phyloP scores from a whole-genome alignment of 2,888 invertebrate species.

The Drosophila borealis region DNA sequence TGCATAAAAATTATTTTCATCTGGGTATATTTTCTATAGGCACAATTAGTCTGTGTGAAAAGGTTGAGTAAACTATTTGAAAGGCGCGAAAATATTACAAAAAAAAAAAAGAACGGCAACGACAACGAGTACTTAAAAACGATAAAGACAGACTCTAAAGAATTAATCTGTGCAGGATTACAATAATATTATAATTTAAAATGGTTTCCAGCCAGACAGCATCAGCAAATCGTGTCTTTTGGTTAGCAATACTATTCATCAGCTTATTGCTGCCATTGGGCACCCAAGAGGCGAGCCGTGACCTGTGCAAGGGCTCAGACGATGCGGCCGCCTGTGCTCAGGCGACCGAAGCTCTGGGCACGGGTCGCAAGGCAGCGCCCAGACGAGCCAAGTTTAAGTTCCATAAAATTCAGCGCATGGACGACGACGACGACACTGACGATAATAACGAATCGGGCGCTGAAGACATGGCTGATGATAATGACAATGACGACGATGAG shows the following conservation, averaged over 20 bases:
- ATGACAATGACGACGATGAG: slow-evolving; percentile 6
- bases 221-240: slow-evolving; percentile 32
- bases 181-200: not conserved
- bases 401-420: slow-evolving; percentile 79
- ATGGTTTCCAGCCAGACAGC: slow-evolving; percentile 28
- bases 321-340: slow-evolving; percentile 38
- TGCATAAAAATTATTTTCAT: slow-evolving; percentile 44
- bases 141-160: not conserved
- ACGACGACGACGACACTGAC: slow-evolving; percentile 13
- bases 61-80: slow-evolving; percentile 53
- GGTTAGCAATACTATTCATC: slow-evolving; percentile 37
- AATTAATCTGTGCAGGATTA: slow-evolving; percentile 26
- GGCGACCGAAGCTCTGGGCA: slow-evolving; percentile 27
- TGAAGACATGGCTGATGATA: slow-evolving; percentile 24
- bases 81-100: slow-evolving; percentile 8
- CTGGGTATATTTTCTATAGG: slow-evolving; percentile 39
- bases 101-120: not conserved
- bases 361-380: slow-evolving; percentile 28
- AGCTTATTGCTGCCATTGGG: slow-evolving; percentile 48
- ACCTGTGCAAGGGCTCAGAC: slow-evolving; percentile 47
- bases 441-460: slow-evolving; percentile 30
- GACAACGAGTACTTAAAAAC: not conserved
- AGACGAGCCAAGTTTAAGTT: slow-evolving; percentile 77
- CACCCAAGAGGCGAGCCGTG: slow-evolving; percentile 53
- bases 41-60: slow-evolving; percentile 59